Evolutionary conservation across 2,113 vertebrate species (phyloP).

Genomic region (Antigone vipio): DNA sequence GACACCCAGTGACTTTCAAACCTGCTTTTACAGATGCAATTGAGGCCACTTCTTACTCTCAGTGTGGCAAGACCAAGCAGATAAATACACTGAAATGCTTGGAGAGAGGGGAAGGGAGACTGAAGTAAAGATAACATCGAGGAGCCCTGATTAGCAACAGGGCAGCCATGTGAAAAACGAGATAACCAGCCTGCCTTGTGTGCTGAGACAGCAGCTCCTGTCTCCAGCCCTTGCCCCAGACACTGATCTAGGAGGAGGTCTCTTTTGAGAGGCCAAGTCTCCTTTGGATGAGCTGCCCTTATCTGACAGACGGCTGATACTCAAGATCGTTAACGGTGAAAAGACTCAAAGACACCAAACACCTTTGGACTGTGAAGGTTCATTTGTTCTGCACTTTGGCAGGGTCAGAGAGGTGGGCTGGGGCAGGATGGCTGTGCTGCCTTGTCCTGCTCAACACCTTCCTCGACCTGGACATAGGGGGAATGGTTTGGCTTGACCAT

Average conservation of each 20-base stretch:
- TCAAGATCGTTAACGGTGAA: fast-evolving
- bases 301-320: not conserved
- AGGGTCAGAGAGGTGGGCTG: not conserved
- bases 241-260: not conserved
- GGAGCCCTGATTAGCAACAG: not conserved
- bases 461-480: fast-evolving
- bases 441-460: not conserved
- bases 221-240: not conserved
- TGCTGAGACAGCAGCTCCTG: constrained; percentile 36
- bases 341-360: not conserved
- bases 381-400: not conserved
- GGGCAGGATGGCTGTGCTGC: not conserved
- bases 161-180: not conserved
- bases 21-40: not conserved
- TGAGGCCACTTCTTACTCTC: not conserved
- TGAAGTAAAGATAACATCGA: not conserved
- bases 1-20: not conserved
- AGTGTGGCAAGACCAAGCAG: not conserved
- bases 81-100: not conserved
- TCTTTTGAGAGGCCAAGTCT: not conserved
- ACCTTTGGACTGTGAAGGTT: not conserved
- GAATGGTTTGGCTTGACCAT: not conserved
- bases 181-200: not conserved
- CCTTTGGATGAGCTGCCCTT: not conserved
- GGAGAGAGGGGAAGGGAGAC: not conserved